Base-by-base conservation (phyloP, 2,113 vertebrate genomes). In the Amphiprion percula region DNA sequence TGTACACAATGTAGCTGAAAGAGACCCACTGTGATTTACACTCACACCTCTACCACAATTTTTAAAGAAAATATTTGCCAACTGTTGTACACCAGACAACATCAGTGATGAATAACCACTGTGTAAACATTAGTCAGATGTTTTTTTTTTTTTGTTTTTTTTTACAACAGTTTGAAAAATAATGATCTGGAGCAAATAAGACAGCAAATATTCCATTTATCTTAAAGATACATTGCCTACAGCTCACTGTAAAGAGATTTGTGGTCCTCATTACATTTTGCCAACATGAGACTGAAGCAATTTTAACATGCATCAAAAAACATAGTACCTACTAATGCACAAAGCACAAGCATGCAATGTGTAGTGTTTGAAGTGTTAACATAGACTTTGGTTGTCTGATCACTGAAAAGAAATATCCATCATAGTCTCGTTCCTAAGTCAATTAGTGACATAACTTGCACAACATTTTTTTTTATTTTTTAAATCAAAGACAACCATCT, bases 31-130 rank as follows among this genome's bases (percentile, higher is more conserved):
- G 59, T 68, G 3, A 68, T 74, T 39, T 66, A 21, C 24, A 58
- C 56, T 12, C 44, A 28, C 14, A 56, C 26, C 56, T 26, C 37
- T 75, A 78, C 39, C 64, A 82, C 58, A 64, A 84, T 28, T 26
- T 33, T 33, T 26, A 26, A 46, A 6, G 46, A 56, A 67, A 23
- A 10, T 11, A n/a, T 14, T 21, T 37, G 46, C 23, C 49, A 54
- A 37, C 14, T 11, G 10, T 62, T 41, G 44, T 30, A 50, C 19
- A 50, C 2, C 1, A 11, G 47, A 37, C 4, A 41, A 6, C 15
- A 49, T 33, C 6, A 0, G 3, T 53, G 30, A 15, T 44, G 14
- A 49, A 5, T 16, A 37, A 68, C 44, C 14, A 2, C 7, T 55
- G 30, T 28, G 39, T 23, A 24, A 66, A 68, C 46, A 49, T 3